These are phyloP conservation scores for Trichogramma pretiosum DNA, from an alignment of 1,140 invertebrate species.

Conservation along the genomic window DNA sequence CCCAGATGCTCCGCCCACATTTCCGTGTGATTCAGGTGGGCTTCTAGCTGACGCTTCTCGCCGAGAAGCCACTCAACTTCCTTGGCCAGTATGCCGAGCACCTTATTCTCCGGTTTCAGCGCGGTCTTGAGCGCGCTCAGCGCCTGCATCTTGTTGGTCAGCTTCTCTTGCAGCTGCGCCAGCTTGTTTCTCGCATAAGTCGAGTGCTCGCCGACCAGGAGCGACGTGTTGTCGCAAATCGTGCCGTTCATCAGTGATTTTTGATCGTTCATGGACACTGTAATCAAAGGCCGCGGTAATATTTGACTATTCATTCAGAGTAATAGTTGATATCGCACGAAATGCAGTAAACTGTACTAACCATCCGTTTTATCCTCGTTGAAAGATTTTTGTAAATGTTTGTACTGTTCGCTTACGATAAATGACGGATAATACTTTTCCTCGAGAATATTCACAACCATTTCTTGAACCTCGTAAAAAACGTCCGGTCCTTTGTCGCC, in stretches of 20 bases:
- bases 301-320: no score
- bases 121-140: conserved; percentile 68
- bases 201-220: conserved; percentile 68
- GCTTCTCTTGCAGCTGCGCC: conserved; percentile 67
- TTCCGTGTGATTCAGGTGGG: conserved; percentile 76
- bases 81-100: conserved; percentile 65
- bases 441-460: conserved; percentile 68
- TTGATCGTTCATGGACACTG: conserved; percentile 35
- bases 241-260: conserved; percentile 28
- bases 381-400: conserved; percentile 62
- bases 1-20: conserved; percentile 83
- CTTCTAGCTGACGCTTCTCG: conserved; percentile 69
- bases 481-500: conserved; percentile 82
- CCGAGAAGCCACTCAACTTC: conserved; percentile 72
- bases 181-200: conserved; percentile 74
- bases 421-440: conserved; percentile 85
- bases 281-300: no score
- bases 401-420: conserved; percentile 76
- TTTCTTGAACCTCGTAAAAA: conserved; percentile 77
- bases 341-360: conserved; percentile 16
- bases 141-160: conserved; percentile 73
- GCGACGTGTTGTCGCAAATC: conserved; percentile 31
- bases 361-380: conserved; percentile 56
- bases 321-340: no score
- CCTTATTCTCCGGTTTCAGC: conserved; percentile 66